Conservation (phyloP, 2,888 invertebrate species). For the Lamellibrachia satsuma region DNA sequence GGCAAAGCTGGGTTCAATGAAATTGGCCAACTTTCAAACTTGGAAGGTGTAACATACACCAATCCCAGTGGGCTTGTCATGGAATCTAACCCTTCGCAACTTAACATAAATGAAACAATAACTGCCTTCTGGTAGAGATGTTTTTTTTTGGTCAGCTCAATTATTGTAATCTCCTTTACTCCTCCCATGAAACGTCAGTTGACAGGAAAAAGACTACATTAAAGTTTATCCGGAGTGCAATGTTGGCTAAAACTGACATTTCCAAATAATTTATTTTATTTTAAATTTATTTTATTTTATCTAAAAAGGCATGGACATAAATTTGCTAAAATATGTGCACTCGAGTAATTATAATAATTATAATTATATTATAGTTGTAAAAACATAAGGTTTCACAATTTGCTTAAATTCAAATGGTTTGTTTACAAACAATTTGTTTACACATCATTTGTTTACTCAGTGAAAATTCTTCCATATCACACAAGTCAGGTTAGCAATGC, state of each 20-base stretch:
- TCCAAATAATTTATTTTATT: neutral
- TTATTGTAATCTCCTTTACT: neutral
- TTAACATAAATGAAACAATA: too few species aligned
- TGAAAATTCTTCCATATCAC: neutral
- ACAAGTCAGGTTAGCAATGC: neutral
- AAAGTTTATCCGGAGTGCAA: neutral
- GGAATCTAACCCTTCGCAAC: too few species aligned
- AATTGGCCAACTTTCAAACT: too few species aligned
- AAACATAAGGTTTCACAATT: neutral
- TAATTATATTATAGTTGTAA: neutral
- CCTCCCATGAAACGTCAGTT: neutral
- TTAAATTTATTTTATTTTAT: neutral
- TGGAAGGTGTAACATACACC: too few species aligned
- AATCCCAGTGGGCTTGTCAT: too few species aligned
- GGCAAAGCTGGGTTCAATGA: too few species aligned
- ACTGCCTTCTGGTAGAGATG: too few species aligned
- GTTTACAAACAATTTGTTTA: neutral
- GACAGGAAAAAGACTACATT: neutral
- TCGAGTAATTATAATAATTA: neutral
- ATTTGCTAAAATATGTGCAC: neutral
- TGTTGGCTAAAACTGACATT: neutral
- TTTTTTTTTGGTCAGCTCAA: neutral
- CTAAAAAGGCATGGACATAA: neutral
- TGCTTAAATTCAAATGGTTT: neutral
- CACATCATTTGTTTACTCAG: neutral